phyloP scores from a whole-genome alignment of 2,113 vertebrate species.

The Calidris pygmaea region DNA sequence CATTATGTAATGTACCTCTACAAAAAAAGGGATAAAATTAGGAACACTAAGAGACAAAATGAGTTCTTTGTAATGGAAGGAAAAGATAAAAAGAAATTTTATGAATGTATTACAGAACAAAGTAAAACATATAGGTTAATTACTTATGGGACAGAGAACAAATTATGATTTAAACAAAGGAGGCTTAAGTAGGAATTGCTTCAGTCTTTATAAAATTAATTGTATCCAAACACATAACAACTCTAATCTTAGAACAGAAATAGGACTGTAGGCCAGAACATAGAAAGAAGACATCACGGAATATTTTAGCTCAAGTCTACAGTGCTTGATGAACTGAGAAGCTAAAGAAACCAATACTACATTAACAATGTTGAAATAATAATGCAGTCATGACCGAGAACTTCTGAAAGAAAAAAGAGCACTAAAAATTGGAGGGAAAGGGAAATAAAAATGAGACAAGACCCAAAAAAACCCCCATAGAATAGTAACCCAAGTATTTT shows the following conservation, averaged over 20 bases:
- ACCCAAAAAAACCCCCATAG: not conserved
- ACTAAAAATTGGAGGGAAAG: not conserved
- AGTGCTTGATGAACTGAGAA: not conserved
- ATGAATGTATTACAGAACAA: not conserved
- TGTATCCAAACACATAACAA: not conserved
- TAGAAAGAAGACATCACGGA: not conserved
- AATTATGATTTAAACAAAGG: constrained; percentile 7
- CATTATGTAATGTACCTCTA: not conserved
- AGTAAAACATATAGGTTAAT: constrained; percentile 33
- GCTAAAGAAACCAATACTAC: not conserved
- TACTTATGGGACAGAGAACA: not conserved
- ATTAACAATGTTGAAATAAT: not conserved
- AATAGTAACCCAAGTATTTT: not conserved
- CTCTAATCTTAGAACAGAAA: not conserved
- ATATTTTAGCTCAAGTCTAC: not conserved
- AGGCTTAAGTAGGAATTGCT: not conserved
- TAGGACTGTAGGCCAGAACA: not conserved
- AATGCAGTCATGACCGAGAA: not conserved
- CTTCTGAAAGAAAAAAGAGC: not conserved
- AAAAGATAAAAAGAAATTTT: not conserved
- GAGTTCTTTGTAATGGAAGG: not conserved
- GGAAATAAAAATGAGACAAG: not conserved
- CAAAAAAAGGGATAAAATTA: constrained; percentile 13
- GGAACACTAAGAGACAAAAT: not conserved
- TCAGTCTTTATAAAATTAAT: not conserved